phyloP scores from a whole-genome alignment of 2,113 vertebrate genomes.

The Coracopsis vasa region DNA sequence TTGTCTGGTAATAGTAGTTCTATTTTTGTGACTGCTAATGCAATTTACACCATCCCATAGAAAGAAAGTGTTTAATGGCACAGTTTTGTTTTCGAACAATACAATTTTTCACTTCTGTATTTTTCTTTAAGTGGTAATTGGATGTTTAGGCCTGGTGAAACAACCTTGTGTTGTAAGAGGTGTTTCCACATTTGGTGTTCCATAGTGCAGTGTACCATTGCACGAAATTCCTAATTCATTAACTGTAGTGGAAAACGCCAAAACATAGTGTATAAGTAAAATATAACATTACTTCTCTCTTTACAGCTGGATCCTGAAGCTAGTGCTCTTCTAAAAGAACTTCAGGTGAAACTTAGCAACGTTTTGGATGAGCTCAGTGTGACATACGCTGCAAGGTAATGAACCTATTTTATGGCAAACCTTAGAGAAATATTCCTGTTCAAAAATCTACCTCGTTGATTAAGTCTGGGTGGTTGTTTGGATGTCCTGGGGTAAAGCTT shows the following conservation, averaged over 20 bases:
- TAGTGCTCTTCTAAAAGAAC: conserved; percentile 89
- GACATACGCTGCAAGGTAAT: conserved; percentile 89
- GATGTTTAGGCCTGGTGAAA: background rate
- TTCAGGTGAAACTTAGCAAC: conserved; percentile 90
- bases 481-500: background rate
- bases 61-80: background rate
- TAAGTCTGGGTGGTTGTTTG: background rate
- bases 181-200: conserved; percentile 44
- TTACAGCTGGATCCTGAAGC: conserved; percentile 94
- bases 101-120: background rate
- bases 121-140: background rate
- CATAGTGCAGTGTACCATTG: background rate
- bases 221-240: background rate
- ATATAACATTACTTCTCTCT: conserved; percentile 32
- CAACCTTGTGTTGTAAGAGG: background rate
- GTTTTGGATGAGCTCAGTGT: conserved; percentile 92
- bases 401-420: background rate
- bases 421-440: background rate
- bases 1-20: background rate
- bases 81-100: background rate
- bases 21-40: background rate
- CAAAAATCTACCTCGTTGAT: fast-evolving
- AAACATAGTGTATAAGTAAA: background rate
- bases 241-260: background rate
- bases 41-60: background rate